A percentile compares a stretch with the other conserved stretches of the same genome.
These are phyloP conservation scores for Ennomos erosarius DNA, from an alignment of 2,888 invertebrate species.

Conservation along the genomic window DNA sequence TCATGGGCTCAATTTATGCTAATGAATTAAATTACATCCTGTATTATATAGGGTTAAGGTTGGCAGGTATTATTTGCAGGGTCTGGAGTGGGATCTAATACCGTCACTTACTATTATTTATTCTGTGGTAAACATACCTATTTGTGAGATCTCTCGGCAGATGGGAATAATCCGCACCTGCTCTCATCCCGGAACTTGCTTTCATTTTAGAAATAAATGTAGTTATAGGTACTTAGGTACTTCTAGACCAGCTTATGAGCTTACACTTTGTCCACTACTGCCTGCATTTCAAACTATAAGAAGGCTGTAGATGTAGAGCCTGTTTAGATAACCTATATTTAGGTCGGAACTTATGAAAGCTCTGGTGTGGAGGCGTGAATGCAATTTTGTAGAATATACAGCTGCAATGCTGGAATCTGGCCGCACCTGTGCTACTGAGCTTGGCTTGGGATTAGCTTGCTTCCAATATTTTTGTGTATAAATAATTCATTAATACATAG, in stretches of 20 bases:
- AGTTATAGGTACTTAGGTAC: background rate
- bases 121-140: background rate
- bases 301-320: background rate
- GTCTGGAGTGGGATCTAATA: conserved; percentile 16
- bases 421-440: conserved; percentile 15
- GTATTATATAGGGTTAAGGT: background rate
- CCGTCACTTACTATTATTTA: background rate
- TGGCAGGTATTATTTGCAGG: conserved; percentile 21
- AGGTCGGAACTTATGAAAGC: conserved; percentile 8
- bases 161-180: conserved; percentile 21
- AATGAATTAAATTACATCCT: too few relatives aligned
- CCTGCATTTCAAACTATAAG: too few relatives aligned
- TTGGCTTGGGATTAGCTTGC: conserved; percentile 11
- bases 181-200: conserved; percentile 9
- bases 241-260: background rate
- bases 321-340: background rate
- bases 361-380: conserved; percentile 12
- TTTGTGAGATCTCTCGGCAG: conserved; percentile 17
- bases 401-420: conserved; percentile 11
- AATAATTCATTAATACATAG: too few relatives aligned
- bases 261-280: too few relatives aligned
- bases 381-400: conserved; percentile 1
- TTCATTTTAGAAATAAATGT: conserved; percentile 6
- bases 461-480: too few relatives aligned
- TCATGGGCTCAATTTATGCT: too few relatives aligned